These are phyloP conservation scores for Acridotheres tristis DNA, from an alignment of 2,797 vertebrate species.

Conservation along the genomic window DNA sequence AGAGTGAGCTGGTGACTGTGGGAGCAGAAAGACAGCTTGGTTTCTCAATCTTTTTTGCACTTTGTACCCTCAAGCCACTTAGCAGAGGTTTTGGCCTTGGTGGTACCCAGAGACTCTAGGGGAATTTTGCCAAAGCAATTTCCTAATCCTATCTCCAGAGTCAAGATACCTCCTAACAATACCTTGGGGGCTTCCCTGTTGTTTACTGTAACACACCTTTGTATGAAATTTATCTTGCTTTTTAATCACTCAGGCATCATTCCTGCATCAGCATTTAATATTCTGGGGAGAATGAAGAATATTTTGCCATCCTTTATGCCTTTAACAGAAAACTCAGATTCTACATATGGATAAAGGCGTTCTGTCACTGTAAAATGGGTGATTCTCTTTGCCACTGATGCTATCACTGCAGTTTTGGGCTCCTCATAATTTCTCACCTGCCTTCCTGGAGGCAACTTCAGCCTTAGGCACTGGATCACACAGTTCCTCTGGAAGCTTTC, in stretches of 20 bases:
- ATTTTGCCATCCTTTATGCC: not conserved
- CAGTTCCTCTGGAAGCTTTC: not conserved
- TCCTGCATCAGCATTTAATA: not conserved
- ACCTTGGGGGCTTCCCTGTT: not conserved
- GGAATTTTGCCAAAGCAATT: not conserved
- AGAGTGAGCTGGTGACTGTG: not conserved
- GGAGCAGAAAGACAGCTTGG: not conserved
- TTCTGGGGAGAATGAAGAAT: not conserved
- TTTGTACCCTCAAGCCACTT: not conserved
- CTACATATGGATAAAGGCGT: not conserved
- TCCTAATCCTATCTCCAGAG: not conserved
- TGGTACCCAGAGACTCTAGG: not conserved
- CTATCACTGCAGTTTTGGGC: not conserved
- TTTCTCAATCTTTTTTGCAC: not conserved
- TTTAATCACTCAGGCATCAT: not conserved
- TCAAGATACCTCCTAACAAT: not conserved
- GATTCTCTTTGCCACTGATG: not conserved
- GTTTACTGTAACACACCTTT: not conserved
- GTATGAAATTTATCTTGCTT: not conserved
- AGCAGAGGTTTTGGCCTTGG: not conserved
- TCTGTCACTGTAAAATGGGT: not conserved
- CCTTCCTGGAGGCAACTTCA: not conserved
- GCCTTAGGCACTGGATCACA: not conserved
- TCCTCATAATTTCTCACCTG: not conserved
- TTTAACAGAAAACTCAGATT: not conserved